phyloP scores from a whole-genome alignment of 1,140 invertebrate species.

The Apocrypta bakeri region DNA sequence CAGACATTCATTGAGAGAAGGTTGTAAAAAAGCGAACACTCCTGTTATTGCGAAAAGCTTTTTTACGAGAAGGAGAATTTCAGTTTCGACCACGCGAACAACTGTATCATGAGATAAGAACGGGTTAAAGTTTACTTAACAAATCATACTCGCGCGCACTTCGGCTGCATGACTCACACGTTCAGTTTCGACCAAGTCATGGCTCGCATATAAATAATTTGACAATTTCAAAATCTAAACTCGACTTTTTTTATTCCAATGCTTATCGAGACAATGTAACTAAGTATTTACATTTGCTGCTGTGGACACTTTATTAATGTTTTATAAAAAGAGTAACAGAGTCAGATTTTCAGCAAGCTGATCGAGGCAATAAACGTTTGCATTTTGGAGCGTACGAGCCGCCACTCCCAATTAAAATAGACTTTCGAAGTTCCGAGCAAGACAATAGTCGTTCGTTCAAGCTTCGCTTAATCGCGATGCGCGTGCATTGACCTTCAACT shows the following conservation, averaged over 20 bases:
- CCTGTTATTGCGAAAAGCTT: not conserved
- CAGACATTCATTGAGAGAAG: not conserved
- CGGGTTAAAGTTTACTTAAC: not conserved
- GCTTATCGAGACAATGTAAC: no score
- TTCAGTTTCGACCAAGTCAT: not conserved
- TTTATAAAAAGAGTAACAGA: no score
- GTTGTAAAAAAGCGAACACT: not conserved
- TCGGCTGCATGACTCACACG: not conserved
- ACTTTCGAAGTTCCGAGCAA: not conserved
- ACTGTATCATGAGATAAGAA: not conserved
- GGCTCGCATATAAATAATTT: not conserved
- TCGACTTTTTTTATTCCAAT: no score
- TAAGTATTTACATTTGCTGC: no score
- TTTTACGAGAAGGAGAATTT: not conserved
- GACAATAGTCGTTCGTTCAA: not conserved
- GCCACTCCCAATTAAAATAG: conserved; percentile 29
- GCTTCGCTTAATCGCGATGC: not conserved
- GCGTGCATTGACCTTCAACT: conserved; percentile 40
- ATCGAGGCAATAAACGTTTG: no score
- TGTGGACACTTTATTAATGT: no score
- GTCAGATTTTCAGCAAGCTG: no score
- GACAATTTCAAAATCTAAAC: no score
- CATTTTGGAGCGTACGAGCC: no score
- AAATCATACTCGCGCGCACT: not conserved
- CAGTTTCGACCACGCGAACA: not conserved